These are phyloP conservation scores for Amphibalanus amphitrite DNA, from an alignment of 1,140 invertebrate species.

Conservation along the genomic window DNA sequence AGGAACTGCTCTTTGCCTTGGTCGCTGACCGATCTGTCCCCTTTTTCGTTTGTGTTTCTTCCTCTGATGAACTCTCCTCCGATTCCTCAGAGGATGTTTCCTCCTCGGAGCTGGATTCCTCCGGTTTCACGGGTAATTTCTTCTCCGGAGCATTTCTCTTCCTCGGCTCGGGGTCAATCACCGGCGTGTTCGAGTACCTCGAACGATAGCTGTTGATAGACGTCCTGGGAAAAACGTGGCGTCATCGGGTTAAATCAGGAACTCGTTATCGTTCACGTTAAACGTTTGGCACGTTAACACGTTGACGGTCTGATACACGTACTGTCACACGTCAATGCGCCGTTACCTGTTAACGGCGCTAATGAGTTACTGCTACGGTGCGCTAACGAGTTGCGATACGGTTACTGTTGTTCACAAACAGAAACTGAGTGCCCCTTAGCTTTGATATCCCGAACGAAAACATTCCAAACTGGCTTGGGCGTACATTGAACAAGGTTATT, in stretches of 20 bases:
- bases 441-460: too few relatives aligned
- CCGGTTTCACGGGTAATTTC: background rate
- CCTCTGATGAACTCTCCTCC: background rate
- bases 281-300: background rate
- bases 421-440: too few relatives aligned
- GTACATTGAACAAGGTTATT: too few relatives aligned
- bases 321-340: background rate
- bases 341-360: too few relatives aligned
- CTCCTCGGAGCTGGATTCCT: background rate
- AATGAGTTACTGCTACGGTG: too few relatives aligned
- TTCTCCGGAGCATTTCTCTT: background rate
- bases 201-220: background rate
- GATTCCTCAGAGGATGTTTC: background rate
- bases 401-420: too few relatives aligned
- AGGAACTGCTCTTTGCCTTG: too few relatives aligned
- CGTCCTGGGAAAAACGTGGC: background rate
- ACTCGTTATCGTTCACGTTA: background rate
- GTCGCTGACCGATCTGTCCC: background rate
- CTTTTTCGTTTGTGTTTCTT: background rate
- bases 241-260: background rate
- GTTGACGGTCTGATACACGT: background rate
- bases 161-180: background rate
- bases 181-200: background rate
- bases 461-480: too few relatives aligned
- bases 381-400: too few relatives aligned